Evolutionary conservation across 2,797 vertebrate species (phyloP).

Genomic region (Carcharodon carcharias): DNA sequence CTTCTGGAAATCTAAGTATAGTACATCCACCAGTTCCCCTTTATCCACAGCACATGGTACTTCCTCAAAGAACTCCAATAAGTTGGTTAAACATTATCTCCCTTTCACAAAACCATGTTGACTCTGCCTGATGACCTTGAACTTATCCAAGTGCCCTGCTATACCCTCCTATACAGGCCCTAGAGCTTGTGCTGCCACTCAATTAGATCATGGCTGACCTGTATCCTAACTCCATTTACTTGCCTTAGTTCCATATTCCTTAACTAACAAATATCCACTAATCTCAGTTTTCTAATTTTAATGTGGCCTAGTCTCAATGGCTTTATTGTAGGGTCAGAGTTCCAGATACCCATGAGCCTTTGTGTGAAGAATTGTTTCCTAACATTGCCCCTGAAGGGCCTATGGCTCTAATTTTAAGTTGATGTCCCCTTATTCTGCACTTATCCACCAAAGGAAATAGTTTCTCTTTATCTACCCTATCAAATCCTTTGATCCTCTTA

Average conservation of each 20-base stretch:
- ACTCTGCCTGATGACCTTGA: too few relatives aligned
- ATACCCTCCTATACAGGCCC: too few relatives aligned
- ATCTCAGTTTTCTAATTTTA: background rate
- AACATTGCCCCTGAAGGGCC: background rate
- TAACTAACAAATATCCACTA: background rate
- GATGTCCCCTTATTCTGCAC: background rate
- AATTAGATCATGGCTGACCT: background rate
- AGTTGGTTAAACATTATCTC: too few relatives aligned
- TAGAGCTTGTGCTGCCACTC: background rate
- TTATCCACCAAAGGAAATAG: background rate
- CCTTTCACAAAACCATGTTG: too few relatives aligned
- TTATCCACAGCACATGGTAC: too few relatives aligned
- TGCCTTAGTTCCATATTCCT: background rate
- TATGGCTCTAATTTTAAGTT: background rate
- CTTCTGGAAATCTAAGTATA: too few relatives aligned
- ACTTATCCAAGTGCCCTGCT: too few relatives aligned
- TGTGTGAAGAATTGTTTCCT: background rate
- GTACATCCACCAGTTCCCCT: too few relatives aligned
- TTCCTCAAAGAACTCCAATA: too few relatives aligned
- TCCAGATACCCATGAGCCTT: background rate
- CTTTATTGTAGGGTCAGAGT: background rate
- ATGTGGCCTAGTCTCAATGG: background rate
- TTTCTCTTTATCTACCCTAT: background rate
- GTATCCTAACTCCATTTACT: background rate
- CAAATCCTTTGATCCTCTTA: background rate